Percentiles rank a stretch among this genome's conserved stretches.
phyloP scores from a whole-genome alignment of 1,140 invertebrate species.

The Drosophila guanche region DNA sequence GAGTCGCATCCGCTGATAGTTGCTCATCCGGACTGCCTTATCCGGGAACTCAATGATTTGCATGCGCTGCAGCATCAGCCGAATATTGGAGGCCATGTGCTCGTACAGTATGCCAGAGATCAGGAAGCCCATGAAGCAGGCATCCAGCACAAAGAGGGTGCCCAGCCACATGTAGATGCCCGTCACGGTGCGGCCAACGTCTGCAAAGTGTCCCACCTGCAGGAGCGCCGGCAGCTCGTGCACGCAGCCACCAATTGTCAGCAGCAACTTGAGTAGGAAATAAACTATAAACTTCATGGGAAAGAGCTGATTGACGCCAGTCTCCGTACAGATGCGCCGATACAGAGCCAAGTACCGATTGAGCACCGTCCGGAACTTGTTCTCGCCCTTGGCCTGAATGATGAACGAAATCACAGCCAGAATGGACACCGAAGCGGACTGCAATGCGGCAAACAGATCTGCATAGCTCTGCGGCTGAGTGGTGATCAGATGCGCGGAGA shows the following conservation, averaged over 20 bases:
- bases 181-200: not conserved
- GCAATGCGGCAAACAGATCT: slow-evolving; percentile 42
- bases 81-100: slow-evolving; percentile 61
- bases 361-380: slow-evolving; percentile 38
- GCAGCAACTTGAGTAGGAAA: slow-evolving; percentile 40
- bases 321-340: slow-evolving; percentile 37
- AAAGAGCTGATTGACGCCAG: slow-evolving; percentile 29
- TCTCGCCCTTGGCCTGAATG: slow-evolving; percentile 45
- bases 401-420: slow-evolving; percentile 59
- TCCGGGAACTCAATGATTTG: slow-evolving; percentile 45
- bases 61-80: slow-evolving; percentile 50
- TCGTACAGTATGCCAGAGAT: slow-evolving; percentile 62
- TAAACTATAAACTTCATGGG: slow-evolving; percentile 41
- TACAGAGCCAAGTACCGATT: slow-evolving; percentile 65
- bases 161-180: slow-evolving; percentile 70
- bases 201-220: not conserved
- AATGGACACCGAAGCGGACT: slow-evolving; percentile 37
- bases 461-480: slow-evolving; percentile 43
- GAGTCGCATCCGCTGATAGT: slow-evolving; percentile 55
- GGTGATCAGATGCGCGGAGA: slow-evolving; percentile 10
- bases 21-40: slow-evolving; percentile 19
- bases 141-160: slow-evolving; percentile 64
- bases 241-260: slow-evolving; percentile 50
- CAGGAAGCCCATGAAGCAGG: slow-evolving; percentile 68
- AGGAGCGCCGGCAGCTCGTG: slow-evolving; percentile 53